Base-by-base conservation (phyloP, 2,113 vertebrate species). In the Caranx melampygus region DNA sequence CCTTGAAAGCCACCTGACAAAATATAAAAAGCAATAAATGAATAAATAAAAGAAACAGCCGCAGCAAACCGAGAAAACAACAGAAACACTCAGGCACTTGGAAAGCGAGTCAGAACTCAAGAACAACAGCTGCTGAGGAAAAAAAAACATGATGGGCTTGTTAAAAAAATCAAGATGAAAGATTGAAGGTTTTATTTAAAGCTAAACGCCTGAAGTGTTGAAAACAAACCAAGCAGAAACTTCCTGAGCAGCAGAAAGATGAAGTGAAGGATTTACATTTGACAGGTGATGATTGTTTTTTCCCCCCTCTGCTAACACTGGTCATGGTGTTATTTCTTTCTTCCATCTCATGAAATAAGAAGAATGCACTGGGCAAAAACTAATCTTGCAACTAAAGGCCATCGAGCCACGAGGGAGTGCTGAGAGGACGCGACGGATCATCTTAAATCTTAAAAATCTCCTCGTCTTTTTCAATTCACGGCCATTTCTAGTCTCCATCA, bases 1-100 rank as follows among this genome's bases (percentile, higher is more conserved):
- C 98, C 94, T 98, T 98, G 88, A 99, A 98, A 7, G 96, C 95
- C 88, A 96, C 96, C 98, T 99, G 4, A 88, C 73, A 16, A 49
- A 3, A 57, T 26, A 26, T 26, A 26, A 26, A 26, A 26, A 26
- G 26, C 1, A 26, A 26, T 26, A 26, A 26, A 26, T 26, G 26
- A 26, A 26, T 26, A 26, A 75, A 60, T 58, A 51, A 21, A 59
- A 9, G 4, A 49, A 18, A 34, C 14, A 52, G 6, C 1, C 44
- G 13, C 11, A 11, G 3, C 2, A 7, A 37, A 37, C 35, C 4
- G 35, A 13, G 44, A 45, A 45, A 45, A 45, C 45, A 47, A 47
- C 16, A 5, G 15, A 0, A 47, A 47, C 4, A 47, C 37, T 8
- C 8, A 6, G 37, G 37, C 0, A 5, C 37, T 37, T 8, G 6